Base-by-base conservation (phyloP, 2,113 vertebrate genomes). In the Nicator chloris region DNA sequence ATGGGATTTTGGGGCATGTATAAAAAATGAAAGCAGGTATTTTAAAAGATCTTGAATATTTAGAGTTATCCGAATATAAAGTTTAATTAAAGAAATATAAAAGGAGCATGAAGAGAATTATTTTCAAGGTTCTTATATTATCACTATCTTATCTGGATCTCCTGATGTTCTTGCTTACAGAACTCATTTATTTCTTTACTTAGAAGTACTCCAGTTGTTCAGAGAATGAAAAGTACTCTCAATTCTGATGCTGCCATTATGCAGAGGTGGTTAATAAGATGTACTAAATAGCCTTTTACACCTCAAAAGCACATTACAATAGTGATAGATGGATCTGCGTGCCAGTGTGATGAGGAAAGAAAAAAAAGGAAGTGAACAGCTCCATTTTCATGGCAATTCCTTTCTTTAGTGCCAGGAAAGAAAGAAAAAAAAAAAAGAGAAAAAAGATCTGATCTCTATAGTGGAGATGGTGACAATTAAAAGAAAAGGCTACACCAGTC, bases 401-500 rank as follows among this genome's bases (percentile, higher is more conserved):
- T 80, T 91, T 88, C 23, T 80, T 72, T 75, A 82, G 31, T 14
- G 1, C 7, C 8, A 73, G 54, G 35, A 68, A 47, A 53, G 9
- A 4, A 4, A 13, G 26, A 22, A 12, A 18, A 16, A 31, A 15
- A 19, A 17, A 15, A 37, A 9, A 13, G 9, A 14, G 17, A 16
- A n/a, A 69, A 27, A 77, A 76, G 1, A 47, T 61, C 22, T 0
- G 0, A 59, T 93, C 54, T 65, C 28, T 88, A 3, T 21, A 76
- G 61, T 30, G 26, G 64, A 90, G n/a, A 76, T n/a, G 27, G 70
- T 91, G 86, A 91, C 90, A 96, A 96, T 77, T 90, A 69, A 90
- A 90, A 95, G 88, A 96, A 95, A 96, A 93, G 79, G 31, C 71
- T 83, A 88, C 76, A 94, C 71, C 85, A 86, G 69, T 92, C 88